Evolutionary conservation across 2,888 invertebrate species (phyloP), one percentile per base, ranked within the genome.

Genomic region (Parnassius apollo): DNA sequence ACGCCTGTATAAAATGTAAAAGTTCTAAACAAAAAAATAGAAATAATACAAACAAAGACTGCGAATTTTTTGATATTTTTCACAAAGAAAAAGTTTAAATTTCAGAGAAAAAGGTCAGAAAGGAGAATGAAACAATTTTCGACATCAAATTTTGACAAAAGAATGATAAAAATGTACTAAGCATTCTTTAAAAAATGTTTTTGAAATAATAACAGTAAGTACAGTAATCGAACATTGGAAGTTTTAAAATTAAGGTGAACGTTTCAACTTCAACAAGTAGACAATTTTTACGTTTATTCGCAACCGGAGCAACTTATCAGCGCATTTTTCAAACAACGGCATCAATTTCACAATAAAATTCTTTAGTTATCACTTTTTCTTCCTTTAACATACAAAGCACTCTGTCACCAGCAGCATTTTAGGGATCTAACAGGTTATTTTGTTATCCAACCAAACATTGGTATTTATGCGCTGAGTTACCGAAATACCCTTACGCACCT

Each of bases 281-380:
- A 79, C 78, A 54, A 58, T 13, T 25, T 58, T 58, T 49, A 53
- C 52, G 50, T 82, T 82, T 82, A 82, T 83, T 85, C 76, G 76
- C 74, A 76, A 75, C 79, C 77, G 78, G 81, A 77, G 80, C 81
- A 83, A 82, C 83, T 86, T 86, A 86, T 86, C 85, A 77, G 82
- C 75, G 76, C 76, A 80, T 83, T 86, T 84, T 86, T 83, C 83
- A 78, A 86, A 86, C 85, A 84, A 57, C 53, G 53, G 64, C 60
- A 57, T 64, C 60, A 57, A 84, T 85, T 85, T 75, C 78, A 74
- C 70, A 76, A 79, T 81, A 78, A 73, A 75, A 76, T 80, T 76
- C 78, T 80, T 80, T 83, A 81, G 76, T 75, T 79, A 75, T 81
- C 78, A 79, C 57, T 52, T 60, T 60, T 60, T 64, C 57, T 83